Evolutionary conservation across 2,888 invertebrate species (phyloP), one percentile per base, ranked within the genome.

Genomic region (Bombyx huttoni): DNA sequence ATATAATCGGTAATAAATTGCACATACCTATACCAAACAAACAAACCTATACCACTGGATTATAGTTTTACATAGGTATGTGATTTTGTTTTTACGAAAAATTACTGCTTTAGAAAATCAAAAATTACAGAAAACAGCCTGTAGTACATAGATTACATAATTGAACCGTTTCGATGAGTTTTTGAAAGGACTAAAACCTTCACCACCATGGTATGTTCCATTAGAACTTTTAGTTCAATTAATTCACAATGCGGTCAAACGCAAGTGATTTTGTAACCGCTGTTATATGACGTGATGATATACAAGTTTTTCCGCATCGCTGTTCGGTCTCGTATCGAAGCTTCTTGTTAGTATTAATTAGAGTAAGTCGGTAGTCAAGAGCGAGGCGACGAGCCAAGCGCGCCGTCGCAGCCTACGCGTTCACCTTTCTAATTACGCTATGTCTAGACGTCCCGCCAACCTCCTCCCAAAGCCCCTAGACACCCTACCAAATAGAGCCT

Each of bases 351-450:
- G 57, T 64, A 67, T 69, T 78, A 75, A 81, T 78, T 75, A 73
- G 63, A 68, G 69, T 67, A 65, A 75, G 74, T 79, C 40, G 8
- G 40, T 40, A 40, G 40, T 12, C 68, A 74, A 68, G 70, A 73
- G 65, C 65, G 62, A 61, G 65, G 63, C 63, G 64, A 58, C 66
- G 63, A 67, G 64, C 63, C 57, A 60, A 57, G 62, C 65, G 62
- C 61, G 61, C 54, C 49, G 55, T 53, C 60, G 61, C 63, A 55
- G 80, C 84, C 81, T 81, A 81, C 80, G 70, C 75, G 73, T 76
- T 83, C 70, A 83, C 86, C 85, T 84, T 81, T 80, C 79, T 85
- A 86, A 87, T 87, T 79, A 79, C 78, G 65, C 75, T 74, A 70
- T 70, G 87, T 85, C 86, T 86, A 87, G 86, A 85, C 85, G 71